phyloP scores from a whole-genome alignment of 2,888 invertebrate species.

The Galerucella nymphaeae region DNA sequence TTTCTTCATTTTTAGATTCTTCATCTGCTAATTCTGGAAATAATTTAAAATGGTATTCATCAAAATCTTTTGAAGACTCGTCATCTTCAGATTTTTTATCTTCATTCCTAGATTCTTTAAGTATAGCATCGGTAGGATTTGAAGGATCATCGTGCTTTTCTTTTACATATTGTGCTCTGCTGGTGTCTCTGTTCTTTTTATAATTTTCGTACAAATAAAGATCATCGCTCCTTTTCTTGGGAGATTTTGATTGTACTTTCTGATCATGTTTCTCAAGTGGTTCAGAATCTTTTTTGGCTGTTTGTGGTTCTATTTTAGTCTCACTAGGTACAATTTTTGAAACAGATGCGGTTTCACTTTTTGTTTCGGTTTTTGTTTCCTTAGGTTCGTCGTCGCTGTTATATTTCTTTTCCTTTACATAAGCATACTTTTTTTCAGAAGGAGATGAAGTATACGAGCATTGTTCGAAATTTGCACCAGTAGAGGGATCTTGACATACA shows the following conservation, averaged over 20 bases:
- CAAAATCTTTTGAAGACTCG: slow-evolving; percentile 67
- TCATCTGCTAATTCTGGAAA: slow-evolving; percentile 63
- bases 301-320: slow-evolving; percentile 25
- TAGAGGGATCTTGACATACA: slow-evolving; percentile 79
- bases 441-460: slow-evolving; percentile 83
- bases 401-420: slow-evolving; percentile 73
- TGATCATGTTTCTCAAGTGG: slow-evolving; percentile 45
- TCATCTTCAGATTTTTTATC: slow-evolving; percentile 47
- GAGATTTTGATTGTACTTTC: slow-evolving; percentile 33
- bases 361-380: slow-evolving; percentile 56
- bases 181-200: slow-evolving; percentile 34
- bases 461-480: slow-evolving; percentile 81
- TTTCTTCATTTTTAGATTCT: slow-evolving; percentile 58
- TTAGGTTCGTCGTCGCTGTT: slow-evolving; percentile 70
- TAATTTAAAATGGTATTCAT: slow-evolving; percentile 64
- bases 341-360: slow-evolving; percentile 38
- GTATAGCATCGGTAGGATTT: slow-evolving; percentile 54
- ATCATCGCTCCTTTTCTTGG: slow-evolving; percentile 42
- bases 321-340: slow-evolving; percentile 39
- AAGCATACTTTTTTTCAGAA: slow-evolving; percentile 77
- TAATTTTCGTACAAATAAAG: slow-evolving; percentile 28
- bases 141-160: slow-evolving; percentile 55
- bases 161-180: slow-evolving; percentile 33
- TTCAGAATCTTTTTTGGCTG: slow-evolving; percentile 36
- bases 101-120: slow-evolving; percentile 41